phyloP scores from a whole-genome alignment of 2,888 invertebrate genomes.

The Dicyrtomina minuta region DNA sequence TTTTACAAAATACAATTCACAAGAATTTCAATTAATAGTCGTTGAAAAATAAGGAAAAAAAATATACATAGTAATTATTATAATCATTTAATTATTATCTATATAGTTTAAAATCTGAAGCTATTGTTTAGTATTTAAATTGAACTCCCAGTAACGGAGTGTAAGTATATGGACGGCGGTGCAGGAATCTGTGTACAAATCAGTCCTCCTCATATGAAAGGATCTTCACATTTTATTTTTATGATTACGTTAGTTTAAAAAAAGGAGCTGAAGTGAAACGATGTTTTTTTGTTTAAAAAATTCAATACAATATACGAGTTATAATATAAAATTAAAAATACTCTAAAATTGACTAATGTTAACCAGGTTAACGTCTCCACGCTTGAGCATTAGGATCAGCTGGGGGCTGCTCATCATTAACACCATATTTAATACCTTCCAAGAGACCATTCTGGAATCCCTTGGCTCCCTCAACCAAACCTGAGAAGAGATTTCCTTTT shows the following conservation, averaged over 20 bases:
- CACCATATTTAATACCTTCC: slow-evolving; percentile 53
- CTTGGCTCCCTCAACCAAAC: slow-evolving; percentile 53
- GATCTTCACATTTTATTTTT: neutral
- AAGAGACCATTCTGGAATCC: slow-evolving; percentile 53
- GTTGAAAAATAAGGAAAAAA: too few relatives aligned
- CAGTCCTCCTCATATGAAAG: too few relatives aligned
- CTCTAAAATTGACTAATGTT: slow-evolving; percentile 36
- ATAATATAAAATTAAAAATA: slow-evolving; percentile 22
- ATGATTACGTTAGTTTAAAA: neutral
- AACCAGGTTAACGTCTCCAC: slow-evolving; percentile 27
- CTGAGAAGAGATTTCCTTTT: slow-evolving; percentile 53
- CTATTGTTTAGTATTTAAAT: too few relatives aligned
- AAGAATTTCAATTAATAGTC: too few relatives aligned
- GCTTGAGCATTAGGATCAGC: slow-evolving; percentile 31
- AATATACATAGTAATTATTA: too few relatives aligned
- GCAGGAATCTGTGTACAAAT: too few relatives aligned
- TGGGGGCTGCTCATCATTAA: slow-evolving; percentile 53
- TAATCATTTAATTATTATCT: too few relatives aligned
- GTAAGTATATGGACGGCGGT: too few relatives aligned
- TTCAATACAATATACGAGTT: neutral
- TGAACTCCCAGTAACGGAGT: too few relatives aligned
- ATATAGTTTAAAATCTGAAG: too few relatives aligned
- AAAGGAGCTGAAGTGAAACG: slow-evolving; percentile 1
- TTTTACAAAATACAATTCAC: too few relatives aligned
- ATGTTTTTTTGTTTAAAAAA: neutral